Conservation (phyloP, 2,797 vertebrate genomes). For the Sebastes cheni region DNA sequence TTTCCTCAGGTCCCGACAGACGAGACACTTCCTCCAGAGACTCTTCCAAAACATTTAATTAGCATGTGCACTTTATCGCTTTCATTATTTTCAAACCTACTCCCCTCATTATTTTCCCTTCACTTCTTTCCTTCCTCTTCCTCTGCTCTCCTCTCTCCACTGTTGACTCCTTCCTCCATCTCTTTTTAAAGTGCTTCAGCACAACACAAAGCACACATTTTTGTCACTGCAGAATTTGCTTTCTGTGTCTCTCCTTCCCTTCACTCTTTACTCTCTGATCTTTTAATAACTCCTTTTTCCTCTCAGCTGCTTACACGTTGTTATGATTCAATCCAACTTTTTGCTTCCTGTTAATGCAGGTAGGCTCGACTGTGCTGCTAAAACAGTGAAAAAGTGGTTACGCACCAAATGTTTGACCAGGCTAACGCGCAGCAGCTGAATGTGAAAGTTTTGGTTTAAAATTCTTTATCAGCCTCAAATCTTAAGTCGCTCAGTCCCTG, state of each 20-base stretch:
- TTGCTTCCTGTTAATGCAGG: neutral
- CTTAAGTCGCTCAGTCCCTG: conserved; percentile 48
- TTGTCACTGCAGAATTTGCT: conserved; percentile 17
- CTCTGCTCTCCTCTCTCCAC: neutral
- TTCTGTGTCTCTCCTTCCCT: conserved; percentile 12
- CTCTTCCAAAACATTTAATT: conserved; percentile 68
- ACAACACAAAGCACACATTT: neutral
- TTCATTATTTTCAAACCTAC: conserved; percentile 29
- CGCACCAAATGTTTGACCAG: neutral
- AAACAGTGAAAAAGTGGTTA: neutral
- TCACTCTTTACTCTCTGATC: conserved; percentile 53
- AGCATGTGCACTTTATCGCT: conserved; percentile 55
- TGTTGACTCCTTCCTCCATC: conserved; percentile 20
- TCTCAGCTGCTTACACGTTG: neutral
- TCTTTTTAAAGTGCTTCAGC: conserved; percentile 7
- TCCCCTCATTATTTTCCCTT: conserved; percentile 34
- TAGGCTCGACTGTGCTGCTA: neutral
- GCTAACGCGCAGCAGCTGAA: neutral
- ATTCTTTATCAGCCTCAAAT: conserved; percentile 33
- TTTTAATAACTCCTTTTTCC: conserved; percentile 55
- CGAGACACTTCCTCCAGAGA: conserved; percentile 23
- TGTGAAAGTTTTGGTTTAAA: conserved; percentile 32
- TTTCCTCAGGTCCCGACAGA: conserved; percentile 32
- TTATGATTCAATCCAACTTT: conserved; percentile 1
- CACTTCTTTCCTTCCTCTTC: neutral